Percentiles rank a stretch among this genome's conserved stretches.
phyloP scores from a whole-genome alignment of 2,888 invertebrate species.

The Zaprionus bogoriensis region DNA sequence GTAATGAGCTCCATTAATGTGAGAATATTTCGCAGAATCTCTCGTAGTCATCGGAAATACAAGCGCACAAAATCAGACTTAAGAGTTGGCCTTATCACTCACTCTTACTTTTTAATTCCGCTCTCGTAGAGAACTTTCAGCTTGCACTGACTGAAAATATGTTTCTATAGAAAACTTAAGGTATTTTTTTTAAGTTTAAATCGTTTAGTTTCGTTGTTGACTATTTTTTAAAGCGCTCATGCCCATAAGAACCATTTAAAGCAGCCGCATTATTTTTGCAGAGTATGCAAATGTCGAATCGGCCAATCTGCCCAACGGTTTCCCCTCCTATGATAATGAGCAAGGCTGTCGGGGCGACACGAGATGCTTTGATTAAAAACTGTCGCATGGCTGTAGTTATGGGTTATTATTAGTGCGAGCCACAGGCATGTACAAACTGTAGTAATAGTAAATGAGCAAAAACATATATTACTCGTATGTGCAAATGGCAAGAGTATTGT shows the following conservation, averaged over 20 bases:
- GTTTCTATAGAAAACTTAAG: too few relatives aligned
- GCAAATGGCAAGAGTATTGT: slow-evolving; percentile 17
- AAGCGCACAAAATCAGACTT: too few relatives aligned
- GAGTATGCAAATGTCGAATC: slow-evolving; percentile 18
- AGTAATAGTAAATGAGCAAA: slow-evolving; percentile 6
- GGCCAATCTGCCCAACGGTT: not conserved
- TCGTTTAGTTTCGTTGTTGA: too few relatives aligned
- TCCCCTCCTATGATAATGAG: slow-evolving; percentile 11
- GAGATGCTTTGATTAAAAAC: slow-evolving; percentile 11
- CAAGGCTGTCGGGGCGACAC: not conserved
- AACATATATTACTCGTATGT: not conserved
- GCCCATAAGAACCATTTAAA: not conserved
- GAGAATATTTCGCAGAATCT: too few relatives aligned
- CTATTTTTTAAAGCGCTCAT: too few relatives aligned
- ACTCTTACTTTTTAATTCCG: too few relatives aligned
- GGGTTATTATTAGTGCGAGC: slow-evolving; percentile 1
- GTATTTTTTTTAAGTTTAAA: too few relatives aligned
- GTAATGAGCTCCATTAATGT: too few relatives aligned
- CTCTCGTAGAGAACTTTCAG: too few relatives aligned
- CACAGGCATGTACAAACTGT: not conserved
- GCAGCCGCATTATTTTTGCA: slow-evolving; percentile 6
- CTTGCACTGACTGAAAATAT: too few relatives aligned
- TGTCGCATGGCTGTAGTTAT: not conserved
- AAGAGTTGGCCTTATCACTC: too few relatives aligned
- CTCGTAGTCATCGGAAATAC: too few relatives aligned